Base-by-base conservation (phyloP, 2,888 invertebrate genomes). In the Pammene aurita region DNA sequence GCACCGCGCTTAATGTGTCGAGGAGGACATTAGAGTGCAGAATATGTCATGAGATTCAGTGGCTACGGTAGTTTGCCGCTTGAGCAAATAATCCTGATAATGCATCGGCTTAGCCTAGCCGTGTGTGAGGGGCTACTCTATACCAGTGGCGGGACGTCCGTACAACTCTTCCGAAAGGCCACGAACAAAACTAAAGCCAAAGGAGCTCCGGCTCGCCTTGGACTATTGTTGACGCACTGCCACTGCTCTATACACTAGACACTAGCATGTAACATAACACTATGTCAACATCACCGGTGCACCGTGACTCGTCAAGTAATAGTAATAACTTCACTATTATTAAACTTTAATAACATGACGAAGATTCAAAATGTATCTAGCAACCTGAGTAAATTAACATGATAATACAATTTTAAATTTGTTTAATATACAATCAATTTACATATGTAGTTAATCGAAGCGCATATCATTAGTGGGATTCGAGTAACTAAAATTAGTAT, bases 41-140 rank as follows among this genome's bases (percentile, higher is more conserved):
- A 82, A 83, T 72, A 84, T 88, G 88, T 88, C 84, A 89, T 92
- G 92, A 92, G 92, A 92, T 92, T 92, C 92, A 90, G 88, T 85
- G 84, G 84, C 89, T 89, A 88, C 83, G 76, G 84, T 78, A 87
- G 77, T 82, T 90, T 92, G 92, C 90, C 85, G 83, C 89, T 92
- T 92, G 92, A 92, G 92, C 92, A 92, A 92, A 90, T 87, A 85
- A 89, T 88, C 86, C 85, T 83, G 88, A 88, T 84, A 81, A 84
- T 79, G 80, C 79, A 83, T 76, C 74, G 73, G 72, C 78, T 77
- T 78, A 78, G 83, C 86, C 89, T 90, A 90, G 88, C 87, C 86
- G 87, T 90, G 88, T 74, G 87, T 85, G 86, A 87, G 89, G 90
- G 90, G 89, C 89, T 90, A 89, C 84, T 81, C 85, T 86, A 79